Conservation (phyloP, 2,113 vertebrate species). For the Promerops cafer region DNA sequence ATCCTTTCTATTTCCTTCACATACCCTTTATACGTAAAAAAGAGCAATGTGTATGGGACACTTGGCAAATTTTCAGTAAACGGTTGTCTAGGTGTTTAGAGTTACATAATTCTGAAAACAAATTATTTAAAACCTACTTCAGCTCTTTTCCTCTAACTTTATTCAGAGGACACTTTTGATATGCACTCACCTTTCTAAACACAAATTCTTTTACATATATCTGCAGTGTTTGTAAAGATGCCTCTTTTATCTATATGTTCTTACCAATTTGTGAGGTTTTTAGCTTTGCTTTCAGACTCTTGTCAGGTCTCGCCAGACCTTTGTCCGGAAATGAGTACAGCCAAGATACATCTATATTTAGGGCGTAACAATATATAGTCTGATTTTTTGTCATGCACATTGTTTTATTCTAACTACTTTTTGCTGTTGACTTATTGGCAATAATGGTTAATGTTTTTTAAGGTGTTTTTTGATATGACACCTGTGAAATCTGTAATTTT, state of each 20-base stretch:
- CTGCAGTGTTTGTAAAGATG: neutral
- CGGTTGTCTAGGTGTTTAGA: neutral
- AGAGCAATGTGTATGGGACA: neutral
- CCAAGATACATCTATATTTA: slow-evolving; percentile 32
- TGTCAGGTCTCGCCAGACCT: neutral
- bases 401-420: neutral
- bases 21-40: neutral
- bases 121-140: neutral
- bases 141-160: neutral
- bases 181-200: neutral
- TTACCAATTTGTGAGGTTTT: neutral
- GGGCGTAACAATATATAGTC: neutral
- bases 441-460: neutral
- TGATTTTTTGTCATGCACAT: neutral
- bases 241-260: neutral
- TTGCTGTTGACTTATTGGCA: neutral
- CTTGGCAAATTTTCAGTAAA: neutral
- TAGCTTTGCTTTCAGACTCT: neutral
- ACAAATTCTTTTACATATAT: neutral
- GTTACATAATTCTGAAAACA: neutral
- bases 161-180: neutral
- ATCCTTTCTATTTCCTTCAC: slow-evolving; percentile 51
- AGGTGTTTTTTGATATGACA: neutral
- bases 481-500: neutral
- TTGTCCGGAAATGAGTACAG: neutral